Conservation (phyloP, 2,113 vertebrate genomes). For the Scophthalmus maximus region DNA sequence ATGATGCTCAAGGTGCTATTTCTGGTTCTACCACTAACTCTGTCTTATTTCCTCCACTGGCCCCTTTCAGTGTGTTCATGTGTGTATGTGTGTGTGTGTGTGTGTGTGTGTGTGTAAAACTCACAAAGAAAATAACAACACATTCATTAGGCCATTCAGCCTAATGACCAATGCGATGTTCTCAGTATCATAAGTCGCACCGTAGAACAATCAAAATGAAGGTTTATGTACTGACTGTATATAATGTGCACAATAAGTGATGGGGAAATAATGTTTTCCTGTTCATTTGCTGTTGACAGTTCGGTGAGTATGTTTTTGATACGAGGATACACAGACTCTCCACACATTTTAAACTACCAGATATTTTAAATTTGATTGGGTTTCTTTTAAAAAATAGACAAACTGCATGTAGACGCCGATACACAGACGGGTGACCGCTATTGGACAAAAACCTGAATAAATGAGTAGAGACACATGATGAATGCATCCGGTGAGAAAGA, state of each 20-base stretch:
- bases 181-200: too few relatives aligned
- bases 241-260: too few relatives aligned
- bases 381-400: conserved; percentile 73
- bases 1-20: conserved; percentile 72
- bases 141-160: too few relatives aligned
- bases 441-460: too few relatives aligned
- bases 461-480: too few relatives aligned
- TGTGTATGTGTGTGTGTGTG: too few relatives aligned
- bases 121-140: too few relatives aligned
- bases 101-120: conserved; percentile 16
- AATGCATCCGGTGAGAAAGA: too few relatives aligned
- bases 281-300: not conserved
- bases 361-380: conserved; percentile 68
- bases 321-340: conserved; percentile 16
- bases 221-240: too few relatives aligned
- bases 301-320: not conserved
- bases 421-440: conserved; percentile 1
- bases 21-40: conserved; percentile 68
- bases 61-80: conserved; percentile 11
- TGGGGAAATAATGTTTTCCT: too few relatives aligned
- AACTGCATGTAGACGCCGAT: conserved; percentile 41
- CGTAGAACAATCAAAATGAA: too few relatives aligned
- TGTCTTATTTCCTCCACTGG: conserved; percentile 45
- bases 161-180: too few relatives aligned
- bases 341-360: conserved; percentile 27